Percentiles rank a stretch among this genome's conserved stretches.
These are phyloP conservation scores for Aradophagus sp. DNA, from an alignment of 1,140 invertebrate species.

Conservation along the genomic window DNA sequence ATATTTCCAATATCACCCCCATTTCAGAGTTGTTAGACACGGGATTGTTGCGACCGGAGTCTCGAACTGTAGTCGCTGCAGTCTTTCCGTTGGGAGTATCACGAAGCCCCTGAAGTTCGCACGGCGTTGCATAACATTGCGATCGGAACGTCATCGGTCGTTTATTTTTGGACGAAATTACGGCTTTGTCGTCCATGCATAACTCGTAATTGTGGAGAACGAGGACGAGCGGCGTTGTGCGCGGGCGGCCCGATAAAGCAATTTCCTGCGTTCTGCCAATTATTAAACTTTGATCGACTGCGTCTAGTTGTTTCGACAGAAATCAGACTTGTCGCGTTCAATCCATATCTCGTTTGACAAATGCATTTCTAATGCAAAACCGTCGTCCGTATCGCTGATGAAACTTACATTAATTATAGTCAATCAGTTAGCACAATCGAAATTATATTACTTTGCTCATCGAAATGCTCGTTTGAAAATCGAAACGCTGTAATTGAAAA, in stretches of 20 bases:
- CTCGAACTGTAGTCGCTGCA: no score
- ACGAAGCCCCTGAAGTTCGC: no score
- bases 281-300: slow-evolving; percentile 33
- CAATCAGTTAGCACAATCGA: not conserved
- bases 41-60: no score
- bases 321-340: slow-evolving; percentile 8
- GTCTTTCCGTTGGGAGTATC: no score
- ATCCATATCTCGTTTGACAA: slow-evolving; percentile 12
- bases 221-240: not conserved
- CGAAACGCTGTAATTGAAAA: not conserved
- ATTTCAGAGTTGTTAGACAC: no score
- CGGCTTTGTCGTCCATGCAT: not conserved
- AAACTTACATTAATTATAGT: slow-evolving; percentile 10
- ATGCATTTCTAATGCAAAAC: slow-evolving; percentile 8
- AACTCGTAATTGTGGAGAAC: not conserved
- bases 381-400: slow-evolving; percentile 8
- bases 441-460: not conserved
- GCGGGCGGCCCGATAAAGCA: slow-evolving; percentile 14
- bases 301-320: slow-evolving; percentile 16
- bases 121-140: no score
- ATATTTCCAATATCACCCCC: no score
- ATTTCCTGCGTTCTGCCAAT: slow-evolving; percentile 28
- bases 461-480: not conserved
- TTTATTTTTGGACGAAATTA: slow-evolving; percentile 8
- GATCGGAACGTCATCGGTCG: no score